A percentile compares a stretch with the other conserved stretches of the same genome.
These are phyloP conservation scores for Heptranchias perlo DNA, from an alignment of 2,113 vertebrate genomes.

Conservation along the genomic window DNA sequence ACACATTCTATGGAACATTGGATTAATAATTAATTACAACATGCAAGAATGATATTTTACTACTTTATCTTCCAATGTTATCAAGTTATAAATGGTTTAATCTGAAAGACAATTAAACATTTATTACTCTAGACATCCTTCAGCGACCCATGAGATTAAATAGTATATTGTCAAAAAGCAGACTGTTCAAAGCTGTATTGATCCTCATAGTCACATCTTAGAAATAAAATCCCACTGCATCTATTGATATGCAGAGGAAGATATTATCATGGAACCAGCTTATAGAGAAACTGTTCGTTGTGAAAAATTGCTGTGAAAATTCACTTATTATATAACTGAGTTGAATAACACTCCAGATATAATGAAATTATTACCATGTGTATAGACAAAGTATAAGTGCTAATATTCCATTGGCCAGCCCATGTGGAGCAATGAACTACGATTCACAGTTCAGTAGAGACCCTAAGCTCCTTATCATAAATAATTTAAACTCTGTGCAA, in stretches of 20 bases:
- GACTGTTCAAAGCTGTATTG: neutral
- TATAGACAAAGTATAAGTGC: neutral
- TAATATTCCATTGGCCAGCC: neutral
- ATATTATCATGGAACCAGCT: neutral
- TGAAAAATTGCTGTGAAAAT: neutral
- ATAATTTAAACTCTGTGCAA: neutral
- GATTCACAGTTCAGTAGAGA: neutral
- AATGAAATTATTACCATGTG: neutral
- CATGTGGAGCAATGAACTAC: neutral
- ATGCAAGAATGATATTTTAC: neutral
- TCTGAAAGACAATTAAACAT: slow-evolving; percentile 35
- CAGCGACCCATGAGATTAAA: neutral
- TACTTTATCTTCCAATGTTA: slow-evolving; percentile 27
- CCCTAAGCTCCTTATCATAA: neutral
- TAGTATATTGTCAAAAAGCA: neutral
- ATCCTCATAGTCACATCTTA: neutral
- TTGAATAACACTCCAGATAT: neutral
- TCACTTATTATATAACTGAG: neutral
- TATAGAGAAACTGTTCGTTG: neutral
- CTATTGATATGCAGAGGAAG: neutral
- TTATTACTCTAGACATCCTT: slow-evolving; percentile 19
- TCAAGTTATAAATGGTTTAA: slow-evolving; percentile 32
- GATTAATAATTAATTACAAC: slow-evolving; percentile 27
- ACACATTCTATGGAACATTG: neutral
- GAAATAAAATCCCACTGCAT: neutral